Percentiles rank a stretch among this genome's conserved stretches.
Conservation (phyloP, 2,113 vertebrate genomes). For the Callospermophilus lateralis region DNA sequence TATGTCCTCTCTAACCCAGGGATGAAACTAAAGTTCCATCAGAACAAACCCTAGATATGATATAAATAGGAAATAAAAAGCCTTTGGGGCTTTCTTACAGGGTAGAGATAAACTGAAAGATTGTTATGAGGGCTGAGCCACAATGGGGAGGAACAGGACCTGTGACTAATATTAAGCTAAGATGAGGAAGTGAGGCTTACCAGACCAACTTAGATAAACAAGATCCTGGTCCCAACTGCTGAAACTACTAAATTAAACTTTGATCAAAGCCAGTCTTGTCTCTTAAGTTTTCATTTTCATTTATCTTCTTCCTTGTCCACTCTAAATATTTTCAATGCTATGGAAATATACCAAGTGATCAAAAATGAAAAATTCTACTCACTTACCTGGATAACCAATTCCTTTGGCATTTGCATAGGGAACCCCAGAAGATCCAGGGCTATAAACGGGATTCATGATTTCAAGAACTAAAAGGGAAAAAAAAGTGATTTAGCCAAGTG, state of each 20-base stretch:
- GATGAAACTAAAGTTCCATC: neutral
- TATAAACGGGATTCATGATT: conserved; percentile 99
- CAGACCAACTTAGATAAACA: neutral
- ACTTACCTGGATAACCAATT: conserved; percentile 97
- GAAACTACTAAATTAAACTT: neutral
- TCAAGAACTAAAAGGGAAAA: conserved; percentile 82
- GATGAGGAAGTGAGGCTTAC: neutral
- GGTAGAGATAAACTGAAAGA: neutral
- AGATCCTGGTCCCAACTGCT: neutral
- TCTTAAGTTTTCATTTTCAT: neutral
- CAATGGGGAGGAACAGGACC: neutral
- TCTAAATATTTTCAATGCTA: neutral
- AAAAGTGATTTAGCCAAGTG: conserved; percentile 67
- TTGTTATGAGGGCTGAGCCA: neutral
- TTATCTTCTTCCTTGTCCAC: neutral
- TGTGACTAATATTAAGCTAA: neutral
- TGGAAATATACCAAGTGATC: neutral
- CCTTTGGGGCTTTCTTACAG: neutral
- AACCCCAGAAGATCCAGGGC: conserved; percentile 97
- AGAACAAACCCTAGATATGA: neutral
- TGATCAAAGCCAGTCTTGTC: neutral
- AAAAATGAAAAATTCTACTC: conserved; percentile 2
- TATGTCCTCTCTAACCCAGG: neutral
- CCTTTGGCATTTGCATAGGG: conserved; percentile 98
- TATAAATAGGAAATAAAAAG: neutral